These are phyloP conservation scores for Tricholauxania praeusta DNA, from an alignment of 2,888 invertebrate species.

Conservation along the genomic window DNA sequence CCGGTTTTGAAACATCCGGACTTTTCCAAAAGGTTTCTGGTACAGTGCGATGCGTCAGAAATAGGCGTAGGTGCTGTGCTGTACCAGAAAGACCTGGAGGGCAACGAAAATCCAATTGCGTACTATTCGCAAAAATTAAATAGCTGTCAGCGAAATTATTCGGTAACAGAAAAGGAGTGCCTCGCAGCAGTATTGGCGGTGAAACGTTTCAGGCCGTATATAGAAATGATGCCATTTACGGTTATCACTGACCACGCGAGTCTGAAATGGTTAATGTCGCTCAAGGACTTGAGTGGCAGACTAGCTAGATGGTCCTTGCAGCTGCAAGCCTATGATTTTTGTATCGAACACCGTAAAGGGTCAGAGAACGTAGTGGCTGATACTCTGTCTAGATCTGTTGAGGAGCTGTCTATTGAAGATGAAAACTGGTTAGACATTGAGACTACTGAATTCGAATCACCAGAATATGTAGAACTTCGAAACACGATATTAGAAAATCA, in stretches of 20 bases:
- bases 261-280: conserved; percentile 28
- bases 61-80: too few species aligned
- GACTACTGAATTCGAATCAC: too few species aligned
- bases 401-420: neutral
- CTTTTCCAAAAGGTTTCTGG: too few species aligned
- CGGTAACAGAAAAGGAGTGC: too few species aligned
- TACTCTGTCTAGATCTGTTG: conserved; percentile 36
- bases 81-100: too few species aligned
- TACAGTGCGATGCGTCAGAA: too few species aligned
- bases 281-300: conserved; percentile 47
- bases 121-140: too few species aligned
- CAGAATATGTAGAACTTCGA: too few species aligned
- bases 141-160: too few species aligned
- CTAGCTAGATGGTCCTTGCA: conserved; percentile 49
- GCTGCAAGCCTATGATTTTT: conserved; percentile 45
- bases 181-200: neutral
- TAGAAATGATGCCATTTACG: too few species aligned
- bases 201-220: conserved; percentile 28
- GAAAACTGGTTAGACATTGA: conserved; percentile 27
- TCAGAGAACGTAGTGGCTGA: conserved; percentile 46
- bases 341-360: conserved; percentile 50
- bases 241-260: conserved; percentile 50
- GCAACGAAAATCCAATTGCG: too few species aligned
- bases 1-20: conserved; percentile 20
- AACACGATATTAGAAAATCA: too few species aligned